Percentiles rank a stretch among this genome's conserved stretches.
Conservation (phyloP, 2,113 vertebrate genomes). For the Kobus ellipsiprymnus region DNA sequence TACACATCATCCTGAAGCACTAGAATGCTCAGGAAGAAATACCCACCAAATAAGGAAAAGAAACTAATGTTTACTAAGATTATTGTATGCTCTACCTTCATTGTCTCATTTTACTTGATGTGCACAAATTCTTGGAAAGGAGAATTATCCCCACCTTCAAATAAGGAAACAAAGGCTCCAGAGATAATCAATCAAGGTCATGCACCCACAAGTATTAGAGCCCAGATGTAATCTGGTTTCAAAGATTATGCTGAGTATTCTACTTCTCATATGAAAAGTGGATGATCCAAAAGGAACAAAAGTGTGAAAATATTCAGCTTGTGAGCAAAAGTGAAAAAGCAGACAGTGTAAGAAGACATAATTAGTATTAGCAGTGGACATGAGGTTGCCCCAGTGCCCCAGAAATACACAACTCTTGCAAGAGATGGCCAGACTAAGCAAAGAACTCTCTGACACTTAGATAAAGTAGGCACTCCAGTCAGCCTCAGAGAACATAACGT, state of each 20-base stretch:
- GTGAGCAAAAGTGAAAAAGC: neutral
- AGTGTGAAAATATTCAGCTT: neutral
- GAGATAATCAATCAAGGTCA: neutral
- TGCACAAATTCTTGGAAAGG: neutral
- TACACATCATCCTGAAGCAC: neutral
- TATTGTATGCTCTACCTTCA: neutral
- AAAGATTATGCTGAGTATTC: neutral
- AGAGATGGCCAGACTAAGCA: neutral
- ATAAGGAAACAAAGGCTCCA: neutral
- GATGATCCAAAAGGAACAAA: neutral
- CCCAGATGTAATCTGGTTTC: neutral
- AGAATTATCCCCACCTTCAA: neutral
- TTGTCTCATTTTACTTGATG: neutral
- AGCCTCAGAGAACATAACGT: neutral
- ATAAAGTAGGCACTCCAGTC: neutral
- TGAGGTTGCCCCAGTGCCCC: neutral
- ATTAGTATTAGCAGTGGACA: neutral
- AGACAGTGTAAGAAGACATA: neutral
- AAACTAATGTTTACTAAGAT: neutral
- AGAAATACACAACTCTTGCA: neutral
- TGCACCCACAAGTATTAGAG: neutral
- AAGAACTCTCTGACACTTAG: neutral
- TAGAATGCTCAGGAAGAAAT: neutral
- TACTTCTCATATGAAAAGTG: neutral
- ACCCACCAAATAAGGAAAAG: neutral